Evolutionary conservation across 2,797 vertebrate genomes (phyloP), one percentile per base, ranked within the genome.

Genomic region (Aldrovandia affinis): DNA sequence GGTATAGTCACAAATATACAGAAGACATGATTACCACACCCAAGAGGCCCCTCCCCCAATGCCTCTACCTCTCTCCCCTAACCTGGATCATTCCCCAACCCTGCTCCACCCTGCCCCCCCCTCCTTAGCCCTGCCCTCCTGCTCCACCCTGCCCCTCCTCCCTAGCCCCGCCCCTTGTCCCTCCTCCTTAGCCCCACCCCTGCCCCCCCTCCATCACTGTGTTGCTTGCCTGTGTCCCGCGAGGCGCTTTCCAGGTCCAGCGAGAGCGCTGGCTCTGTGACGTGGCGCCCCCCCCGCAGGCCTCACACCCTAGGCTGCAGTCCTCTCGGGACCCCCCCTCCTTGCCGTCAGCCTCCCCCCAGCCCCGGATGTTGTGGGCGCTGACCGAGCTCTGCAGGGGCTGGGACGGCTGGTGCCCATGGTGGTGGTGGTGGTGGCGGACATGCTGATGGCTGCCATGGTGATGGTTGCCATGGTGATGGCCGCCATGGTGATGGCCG

Each of bases 181-280:
- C 83, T 73, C 54, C 81, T 73, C 20, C 81, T 52, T 50, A 63
- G 15, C 9, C 28, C 47, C 25, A 52, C 10, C 36, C 52, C 70
- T 52, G 65, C 63, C 82, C 22, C 12, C 25, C 22, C 15, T 0
- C 89, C 90, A 85, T 90, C 90, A 85, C 70, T 61, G 68, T 94
- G 91, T 81, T 96, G 91, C 59, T 97, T 96, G 94, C 95, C 95
- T 96, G 94, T 91, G 85, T 96, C 95, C 90, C 95, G 90, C 68
- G 89, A 82, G 0, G 95, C 93, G 86, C 96, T 97, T 84, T 99
- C 98, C 91, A 97, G 92, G 86, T 98, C 97, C 83, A 98, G 95
- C 14, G 96, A 96, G 30, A 96, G 30, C 95, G 97, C 81, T 98
- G 97, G 85, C 96, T 96, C 81, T 93, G 92, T 0, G 95, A 95